phyloP scores from a whole-genome alignment of 2,113 vertebrate species.

The Suricata suricatta region DNA sequence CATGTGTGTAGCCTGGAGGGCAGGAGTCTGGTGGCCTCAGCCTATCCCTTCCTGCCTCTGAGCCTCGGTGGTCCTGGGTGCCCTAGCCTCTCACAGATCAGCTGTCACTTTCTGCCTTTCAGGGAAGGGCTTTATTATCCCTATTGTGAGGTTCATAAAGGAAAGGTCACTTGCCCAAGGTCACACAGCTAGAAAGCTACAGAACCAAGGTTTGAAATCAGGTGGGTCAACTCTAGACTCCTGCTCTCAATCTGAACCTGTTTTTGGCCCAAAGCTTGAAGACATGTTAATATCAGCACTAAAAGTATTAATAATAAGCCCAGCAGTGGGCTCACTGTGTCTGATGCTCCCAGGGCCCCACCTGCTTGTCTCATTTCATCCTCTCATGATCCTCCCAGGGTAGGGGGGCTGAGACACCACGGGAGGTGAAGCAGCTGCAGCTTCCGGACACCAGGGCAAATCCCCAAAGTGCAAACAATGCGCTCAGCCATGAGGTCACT shows the following conservation, averaged over 20 bases:
- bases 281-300: not conserved
- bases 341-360: not conserved
- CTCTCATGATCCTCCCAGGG: not conserved
- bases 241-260: not conserved
- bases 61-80: not conserved
- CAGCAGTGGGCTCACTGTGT: too few species aligned
- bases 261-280: not conserved
- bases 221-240: not conserved
- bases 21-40: not conserved
- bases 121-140: not conserved
- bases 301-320: not conserved
- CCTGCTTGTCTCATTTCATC: not conserved
- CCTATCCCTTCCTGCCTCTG: not conserved
- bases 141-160: not conserved
- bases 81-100: not conserved
- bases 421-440: constrained; percentile 13
- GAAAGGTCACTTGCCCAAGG: constrained; percentile 11
- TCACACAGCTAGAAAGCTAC: constrained; percentile 15
- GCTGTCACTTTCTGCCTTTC: not conserved
- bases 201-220: not conserved
- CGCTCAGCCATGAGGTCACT: constrained; percentile 72
- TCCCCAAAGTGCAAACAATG: constrained; percentile 65
- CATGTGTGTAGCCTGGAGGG: not conserved
- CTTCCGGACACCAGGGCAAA: constrained; percentile 60
- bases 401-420: not conserved